Base-by-base conservation (phyloP, 2,797 vertebrate species). In the Sebastolobus altivelis region DNA sequence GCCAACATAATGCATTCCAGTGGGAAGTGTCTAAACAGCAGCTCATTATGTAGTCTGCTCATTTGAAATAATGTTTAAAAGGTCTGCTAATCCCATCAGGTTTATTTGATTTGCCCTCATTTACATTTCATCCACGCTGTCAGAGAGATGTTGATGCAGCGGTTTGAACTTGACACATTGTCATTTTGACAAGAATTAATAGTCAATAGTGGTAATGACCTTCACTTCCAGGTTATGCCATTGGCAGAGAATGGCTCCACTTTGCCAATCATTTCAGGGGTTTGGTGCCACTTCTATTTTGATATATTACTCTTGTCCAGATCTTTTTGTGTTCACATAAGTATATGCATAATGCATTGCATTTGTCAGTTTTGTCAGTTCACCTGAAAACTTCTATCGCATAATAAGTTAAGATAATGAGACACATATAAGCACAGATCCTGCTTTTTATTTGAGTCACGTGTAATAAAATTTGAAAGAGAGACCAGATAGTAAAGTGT, bases 31-130 rank as follows among this genome's bases (percentile, higher is more conserved):
- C 76, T 80, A 74, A 83, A 75, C 63, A 82, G 82, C 40, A 25
- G 65, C 65, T 79, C 77, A 91, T 86, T 81, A 82, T 71, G 70
- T 18, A 73, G 68, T 65, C 65, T 27, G 67, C 73, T 82, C 68
- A 75, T 78, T 83, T 69, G n/a, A 82, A 75, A 61, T 77, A 29
- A 68, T 60, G 65, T 81, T 81, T 71, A 29, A 78, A 82, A 76
- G 40, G 79, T 65, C 61, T 61, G 55, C 66, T 75, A 35, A 61
- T 75, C 65, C 29, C 72, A 55, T 49, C 27, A 74, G 59, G 33
- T 67, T 85, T 67, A 67, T 84, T 74, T 84, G 65, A 79, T 86
- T 77, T 63, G 43, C 40, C 27, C 63, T 69, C 12, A 63, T 60
- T 74, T 27, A 25, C 40, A 58, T 83, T 82, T 69, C 22, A 40